Evolutionary conservation across 2,888 invertebrate genomes (phyloP), one percentile per base, ranked within the genome.

Genomic region (Patella pellucida): DNA sequence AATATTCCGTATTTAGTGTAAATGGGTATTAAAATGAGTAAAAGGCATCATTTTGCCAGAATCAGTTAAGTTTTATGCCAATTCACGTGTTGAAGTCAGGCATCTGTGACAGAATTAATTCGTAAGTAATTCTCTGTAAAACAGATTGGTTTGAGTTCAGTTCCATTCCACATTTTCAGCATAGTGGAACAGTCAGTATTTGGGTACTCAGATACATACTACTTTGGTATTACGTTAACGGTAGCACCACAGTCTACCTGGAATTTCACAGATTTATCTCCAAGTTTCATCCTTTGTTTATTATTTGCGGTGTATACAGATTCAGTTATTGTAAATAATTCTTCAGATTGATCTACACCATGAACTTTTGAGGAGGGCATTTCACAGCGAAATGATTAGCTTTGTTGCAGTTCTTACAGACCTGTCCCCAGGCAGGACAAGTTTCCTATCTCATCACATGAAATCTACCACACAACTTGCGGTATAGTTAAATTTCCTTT

Each of bases 401-500:
- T 19, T 73, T 77, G 14, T 79, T 68, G 72, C 82, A 82, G 3
- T 16, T 27, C 12, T 78, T 74, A 52, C 78, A 79, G 12, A 54
- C 75, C 68, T 80, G 79, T 27, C 79, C 83, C 73, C 77, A 83
- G 19, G 82, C 81, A 51, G 80, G 81, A 74, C 79, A 82, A 19
- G 76, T 75, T 62, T 78, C 76, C 67, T 78, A 79, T 16, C 73
- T 69, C 67, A 31, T 52, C 51, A 75, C 79, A 77, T 81, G 81
- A 54, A 41, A 69, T 16, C 72, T 70, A 15, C 81, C 80, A 77
- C 81, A 82, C 23, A 79, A 79, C 27, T 71, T 74, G 52, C 81
- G 79, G 70, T 71, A 54, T 51, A 19, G 23, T 73, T 72, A 71
- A 1, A 2, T n/a, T 68, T 68, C n/a, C 72, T 27, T 27, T 27